These are phyloP conservation scores for Florisuga fusca DNA, from an alignment of 2,797 vertebrate genomes.

Conservation along the genomic window DNA sequence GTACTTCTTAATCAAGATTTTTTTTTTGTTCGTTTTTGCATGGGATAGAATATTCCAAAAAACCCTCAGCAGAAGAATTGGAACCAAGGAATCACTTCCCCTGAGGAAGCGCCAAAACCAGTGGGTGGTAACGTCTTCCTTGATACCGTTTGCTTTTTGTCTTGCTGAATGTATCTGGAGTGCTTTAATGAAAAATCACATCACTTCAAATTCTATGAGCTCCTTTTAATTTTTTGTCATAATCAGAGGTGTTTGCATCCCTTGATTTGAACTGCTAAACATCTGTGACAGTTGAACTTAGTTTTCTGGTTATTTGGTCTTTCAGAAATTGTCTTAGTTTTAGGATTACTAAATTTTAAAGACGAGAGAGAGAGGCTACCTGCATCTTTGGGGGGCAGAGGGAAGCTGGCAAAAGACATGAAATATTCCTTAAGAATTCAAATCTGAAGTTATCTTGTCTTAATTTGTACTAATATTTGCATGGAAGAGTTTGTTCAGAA, in stretches of 20 bases:
- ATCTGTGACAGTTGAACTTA: neutral
- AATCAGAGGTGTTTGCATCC: neutral
- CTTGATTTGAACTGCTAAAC: neutral
- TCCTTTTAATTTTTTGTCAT: neutral
- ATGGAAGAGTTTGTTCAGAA: neutral
- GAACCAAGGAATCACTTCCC: neutral
- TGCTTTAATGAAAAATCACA: neutral
- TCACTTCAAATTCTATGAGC: neutral
- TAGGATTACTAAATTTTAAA: neutral
- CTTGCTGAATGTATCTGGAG: neutral
- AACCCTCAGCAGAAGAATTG: neutral
- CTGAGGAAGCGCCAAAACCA: neutral
- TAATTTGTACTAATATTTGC: neutral
- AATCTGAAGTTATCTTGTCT: neutral
- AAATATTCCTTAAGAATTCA: neutral
- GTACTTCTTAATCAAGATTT: neutral
- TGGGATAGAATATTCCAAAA: neutral
- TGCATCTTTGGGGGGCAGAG: neutral
- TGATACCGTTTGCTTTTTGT: neutral
- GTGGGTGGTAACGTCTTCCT: neutral
- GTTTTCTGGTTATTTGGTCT: neutral
- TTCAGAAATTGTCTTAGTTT: neutral
- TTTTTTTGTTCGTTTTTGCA: neutral
- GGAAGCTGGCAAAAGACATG: neutral
- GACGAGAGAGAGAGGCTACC: neutral